Evolutionary conservation across 2,888 invertebrate genomes (phyloP).

Genomic region (Apomyelois bistriatella): DNA sequence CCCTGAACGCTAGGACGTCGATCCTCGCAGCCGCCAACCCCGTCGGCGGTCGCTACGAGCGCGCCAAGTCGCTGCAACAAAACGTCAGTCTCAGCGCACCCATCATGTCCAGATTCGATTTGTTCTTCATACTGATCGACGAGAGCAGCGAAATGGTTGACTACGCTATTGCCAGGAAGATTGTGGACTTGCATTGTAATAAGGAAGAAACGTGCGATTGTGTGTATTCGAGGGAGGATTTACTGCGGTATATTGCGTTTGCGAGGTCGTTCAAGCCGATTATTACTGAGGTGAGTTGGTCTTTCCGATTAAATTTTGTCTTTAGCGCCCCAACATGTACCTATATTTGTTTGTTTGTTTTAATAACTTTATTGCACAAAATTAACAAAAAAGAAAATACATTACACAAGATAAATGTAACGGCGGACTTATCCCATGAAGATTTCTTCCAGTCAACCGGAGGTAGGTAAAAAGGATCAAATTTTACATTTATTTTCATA

Average conservation of each 20-base stretch:
- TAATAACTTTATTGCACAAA: too few relatives aligned
- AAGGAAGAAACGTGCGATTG: slow-evolving; percentile 89
- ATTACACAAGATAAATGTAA: too few relatives aligned
- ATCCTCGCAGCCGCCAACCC: slow-evolving; percentile 99
- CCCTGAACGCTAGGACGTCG: slow-evolving; percentile 97
- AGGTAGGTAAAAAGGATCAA: too few relatives aligned
- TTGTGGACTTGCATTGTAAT: slow-evolving; percentile 95
- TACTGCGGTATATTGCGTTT: slow-evolving; percentile 97
- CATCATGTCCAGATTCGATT: slow-evolving; percentile 99
- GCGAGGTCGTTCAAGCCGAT: slow-evolving; percentile 96
- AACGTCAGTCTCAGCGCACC: slow-evolving; percentile 96
- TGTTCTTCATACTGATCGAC: slow-evolving; percentile 98
- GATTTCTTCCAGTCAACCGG: too few relatives aligned
- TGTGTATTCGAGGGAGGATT: slow-evolving; percentile 92
- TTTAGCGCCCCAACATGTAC: background rate
- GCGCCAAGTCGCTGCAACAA: slow-evolving; percentile 95
- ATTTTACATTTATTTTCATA: too few relatives aligned
- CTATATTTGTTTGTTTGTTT: too few relatives aligned
- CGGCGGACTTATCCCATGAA: too few relatives aligned
- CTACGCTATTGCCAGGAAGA: slow-evolving; percentile 97
- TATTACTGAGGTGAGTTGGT: slow-evolving; percentile 83
- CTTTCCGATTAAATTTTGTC: background rate
- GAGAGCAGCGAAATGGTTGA: slow-evolving; percentile 94
- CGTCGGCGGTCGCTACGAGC: slow-evolving; percentile 97
- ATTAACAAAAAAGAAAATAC: too few relatives aligned